Conservation (phyloP, 2,113 vertebrate species). For the Lampris incognitus region DNA sequence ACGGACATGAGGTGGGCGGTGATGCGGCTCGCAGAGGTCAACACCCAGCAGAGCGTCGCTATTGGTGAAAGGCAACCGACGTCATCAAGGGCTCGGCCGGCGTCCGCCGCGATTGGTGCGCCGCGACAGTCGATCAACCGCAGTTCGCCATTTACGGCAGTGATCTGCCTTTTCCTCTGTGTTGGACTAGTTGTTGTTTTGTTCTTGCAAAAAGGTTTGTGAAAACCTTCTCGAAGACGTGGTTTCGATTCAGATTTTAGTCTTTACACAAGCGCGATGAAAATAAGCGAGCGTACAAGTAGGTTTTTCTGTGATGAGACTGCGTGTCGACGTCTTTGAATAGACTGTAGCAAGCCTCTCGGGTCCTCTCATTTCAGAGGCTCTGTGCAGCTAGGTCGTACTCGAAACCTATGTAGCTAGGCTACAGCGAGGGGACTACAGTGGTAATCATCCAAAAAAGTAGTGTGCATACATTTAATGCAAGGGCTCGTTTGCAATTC, state of each 20-base stretch:
- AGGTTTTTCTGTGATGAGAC: too few relatives aligned
- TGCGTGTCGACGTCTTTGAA: too few relatives aligned
- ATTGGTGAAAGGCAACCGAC: constrained; percentile 61
- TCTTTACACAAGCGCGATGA: too few relatives aligned
- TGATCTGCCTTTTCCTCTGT: constrained; percentile 65
- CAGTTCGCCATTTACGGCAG: constrained; percentile 74
- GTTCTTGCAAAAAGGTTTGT: background rate
- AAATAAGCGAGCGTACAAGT: too few relatives aligned
- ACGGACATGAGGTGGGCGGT: constrained; percentile 79
- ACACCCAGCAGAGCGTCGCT: constrained; percentile 54
- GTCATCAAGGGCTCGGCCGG: constrained; percentile 41
- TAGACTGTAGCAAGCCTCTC: background rate
- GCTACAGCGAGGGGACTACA: constrained; percentile 2
- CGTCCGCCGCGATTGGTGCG: constrained; percentile 57
- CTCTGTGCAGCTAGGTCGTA: background rate
- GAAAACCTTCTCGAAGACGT: background rate
- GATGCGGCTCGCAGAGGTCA: constrained; percentile 81
- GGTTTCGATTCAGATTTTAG: too few relatives aligned
- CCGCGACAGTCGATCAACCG: constrained; percentile 35
- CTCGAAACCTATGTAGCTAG: background rate
- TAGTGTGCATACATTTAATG: background rate
- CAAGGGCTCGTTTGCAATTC: background rate
- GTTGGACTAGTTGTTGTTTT: constrained; percentile 59
- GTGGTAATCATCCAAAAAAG: background rate
- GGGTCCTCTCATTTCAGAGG: background rate